A percentile compares a stretch with the other conserved stretches of the same genome.
These are phyloP conservation scores for Corythornis cristatus DNA, from an alignment of 2,113 vertebrate species.

Conservation along the genomic window DNA sequence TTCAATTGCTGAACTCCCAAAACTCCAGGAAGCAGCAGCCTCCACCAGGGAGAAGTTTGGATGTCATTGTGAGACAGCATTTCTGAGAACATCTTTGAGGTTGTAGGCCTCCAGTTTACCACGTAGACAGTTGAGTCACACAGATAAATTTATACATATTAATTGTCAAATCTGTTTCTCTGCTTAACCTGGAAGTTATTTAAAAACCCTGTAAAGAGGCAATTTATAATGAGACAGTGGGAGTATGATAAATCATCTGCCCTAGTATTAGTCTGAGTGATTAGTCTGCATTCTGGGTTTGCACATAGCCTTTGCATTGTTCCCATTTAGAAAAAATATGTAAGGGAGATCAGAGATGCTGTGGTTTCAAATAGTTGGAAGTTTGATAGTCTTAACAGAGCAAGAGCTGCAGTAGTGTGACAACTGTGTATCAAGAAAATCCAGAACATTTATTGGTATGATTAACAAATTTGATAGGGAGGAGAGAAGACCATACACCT, in stretches of 20 bases:
- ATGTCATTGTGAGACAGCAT: neutral
- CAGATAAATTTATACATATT: neutral
- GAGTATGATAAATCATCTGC: neutral
- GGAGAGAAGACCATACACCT: neutral
- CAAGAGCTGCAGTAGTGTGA: neutral
- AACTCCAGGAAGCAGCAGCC: neutral
- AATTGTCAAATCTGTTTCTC: neutral
- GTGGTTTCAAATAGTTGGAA: neutral
- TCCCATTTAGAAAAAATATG: neutral
- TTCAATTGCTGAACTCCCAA: neutral
- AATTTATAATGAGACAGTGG: neutral
- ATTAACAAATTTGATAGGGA: neutral
- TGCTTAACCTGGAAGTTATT: neutral
- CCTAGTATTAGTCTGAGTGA: neutral
- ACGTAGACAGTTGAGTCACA: neutral
- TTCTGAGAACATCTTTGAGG: neutral
- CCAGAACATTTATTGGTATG: neutral
- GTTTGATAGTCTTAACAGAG: neutral
- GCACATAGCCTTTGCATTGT: rapidly evolving
- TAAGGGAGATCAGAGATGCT: neutral
- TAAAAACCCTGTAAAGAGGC: neutral
- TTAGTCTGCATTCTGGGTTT: neutral
- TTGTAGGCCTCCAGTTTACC: neutral
- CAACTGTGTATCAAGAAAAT: neutral
- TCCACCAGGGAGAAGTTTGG: rapidly evolving